A percentile compares a stretch with the other conserved stretches of the same genome.
Evolutionary conservation across 2,888 invertebrate genomes (phyloP).

Genomic region (Thera britannica): DNA sequence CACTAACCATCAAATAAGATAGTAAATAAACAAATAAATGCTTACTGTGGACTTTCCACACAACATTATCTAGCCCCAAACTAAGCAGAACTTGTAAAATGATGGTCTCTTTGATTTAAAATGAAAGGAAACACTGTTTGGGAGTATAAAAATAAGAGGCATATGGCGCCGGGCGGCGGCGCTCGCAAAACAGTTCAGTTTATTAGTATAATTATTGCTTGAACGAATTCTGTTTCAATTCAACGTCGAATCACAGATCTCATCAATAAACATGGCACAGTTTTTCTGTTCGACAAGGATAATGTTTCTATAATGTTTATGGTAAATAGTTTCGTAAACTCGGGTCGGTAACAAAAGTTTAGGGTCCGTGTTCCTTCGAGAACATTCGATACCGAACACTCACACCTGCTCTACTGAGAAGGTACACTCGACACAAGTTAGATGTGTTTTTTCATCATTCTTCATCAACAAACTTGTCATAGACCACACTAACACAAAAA

Average conservation of each 20-base stretch:
- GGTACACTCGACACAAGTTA: not conserved
- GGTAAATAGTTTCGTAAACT: constrained; percentile 13
- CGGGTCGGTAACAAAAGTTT: constrained; percentile 12
- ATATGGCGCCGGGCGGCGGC: not conserved
- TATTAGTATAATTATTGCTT: not conserved
- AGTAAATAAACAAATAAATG: too few species aligned
- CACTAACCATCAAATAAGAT: too few species aligned
- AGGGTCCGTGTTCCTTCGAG: constrained; percentile 13
- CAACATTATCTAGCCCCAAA: too few species aligned
- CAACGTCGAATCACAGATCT: not conserved
- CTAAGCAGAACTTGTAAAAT: too few species aligned
- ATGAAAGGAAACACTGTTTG: too few species aligned
- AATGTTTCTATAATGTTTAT: constrained; percentile 5
- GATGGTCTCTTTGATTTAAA: too few species aligned
- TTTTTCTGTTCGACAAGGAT: not conserved
- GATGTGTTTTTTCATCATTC: too few species aligned
- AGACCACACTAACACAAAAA: too few species aligned
- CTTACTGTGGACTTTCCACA: too few species aligned
- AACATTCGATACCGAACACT: constrained; percentile 1
- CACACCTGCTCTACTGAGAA: constrained; percentile 10
- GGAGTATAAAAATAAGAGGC: not conserved
- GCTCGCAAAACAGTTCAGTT: not conserved
- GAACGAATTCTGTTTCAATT: not conserved
- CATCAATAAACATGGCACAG: not conserved
- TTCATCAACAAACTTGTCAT: too few species aligned